Percentiles rank a stretch among this genome's conserved stretches.
phyloP scores from a whole-genome alignment of 2,113 vertebrate species.

The Rafetus swinhoei region DNA sequence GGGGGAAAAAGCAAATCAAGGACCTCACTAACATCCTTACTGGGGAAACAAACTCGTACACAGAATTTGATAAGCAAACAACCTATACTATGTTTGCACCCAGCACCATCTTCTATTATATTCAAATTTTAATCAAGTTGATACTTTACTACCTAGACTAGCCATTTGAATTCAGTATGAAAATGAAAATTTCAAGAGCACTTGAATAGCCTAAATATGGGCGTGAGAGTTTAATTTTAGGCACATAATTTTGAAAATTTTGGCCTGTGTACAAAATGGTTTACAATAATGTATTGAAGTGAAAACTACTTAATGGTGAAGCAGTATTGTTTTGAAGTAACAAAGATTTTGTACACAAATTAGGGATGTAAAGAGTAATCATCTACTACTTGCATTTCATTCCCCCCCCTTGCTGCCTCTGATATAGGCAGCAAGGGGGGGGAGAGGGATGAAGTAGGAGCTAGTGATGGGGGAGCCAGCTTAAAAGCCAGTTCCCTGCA shows the following conservation, averaged over 20 bases:
- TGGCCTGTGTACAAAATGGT: not conserved
- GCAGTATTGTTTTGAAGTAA: not conserved
- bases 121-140: not conserved
- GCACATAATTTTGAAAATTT: not conserved
- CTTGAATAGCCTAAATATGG: not conserved
- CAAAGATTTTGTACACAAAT: not conserved
- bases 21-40: not conserved
- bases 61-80: not conserved
- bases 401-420: no score
- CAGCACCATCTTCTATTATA: not conserved
- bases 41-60: not conserved
- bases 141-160: no score
- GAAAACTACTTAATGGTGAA: not conserved
- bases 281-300: not conserved
- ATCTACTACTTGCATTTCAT: no score
- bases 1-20: not conserved
- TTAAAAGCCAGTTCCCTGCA: no score
- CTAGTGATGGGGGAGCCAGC: no score
- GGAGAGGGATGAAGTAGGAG: no score
- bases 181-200: no score
- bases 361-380: no score
- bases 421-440: no score
- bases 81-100: not conserved
- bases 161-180: no score
- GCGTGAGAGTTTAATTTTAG: not conserved